Evolutionary conservation across 2,113 vertebrate genomes (phyloP).

Genomic region (Mandrillus leucophaeus): DNA sequence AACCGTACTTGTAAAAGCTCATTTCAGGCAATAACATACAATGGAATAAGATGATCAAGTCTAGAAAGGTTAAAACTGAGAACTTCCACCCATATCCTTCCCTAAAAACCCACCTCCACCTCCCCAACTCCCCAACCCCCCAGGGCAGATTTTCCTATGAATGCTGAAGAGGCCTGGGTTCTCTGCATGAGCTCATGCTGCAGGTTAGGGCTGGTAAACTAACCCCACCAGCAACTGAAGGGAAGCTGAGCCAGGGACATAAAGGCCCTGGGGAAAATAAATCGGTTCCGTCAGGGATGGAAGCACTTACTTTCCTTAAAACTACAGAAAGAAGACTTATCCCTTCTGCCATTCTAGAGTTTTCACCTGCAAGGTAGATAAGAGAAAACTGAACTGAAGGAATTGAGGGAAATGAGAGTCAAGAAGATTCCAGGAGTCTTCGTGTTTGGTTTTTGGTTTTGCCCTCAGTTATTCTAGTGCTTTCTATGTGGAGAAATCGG

Average conservation of each 20-base stretch:
- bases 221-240: rapidly evolving
- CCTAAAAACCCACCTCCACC: background rate
- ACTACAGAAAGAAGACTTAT: background rate
- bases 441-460: background rate
- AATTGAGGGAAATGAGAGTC: background rate
- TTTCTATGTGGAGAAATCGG: background rate
- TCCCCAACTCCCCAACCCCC: no score
- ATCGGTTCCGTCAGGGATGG: background rate
- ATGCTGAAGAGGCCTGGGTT: background rate
- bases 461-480: background rate
- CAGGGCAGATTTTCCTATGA: background rate
- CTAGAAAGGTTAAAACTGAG: constrained; percentile 60
- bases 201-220: background rate
- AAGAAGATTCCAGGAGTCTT: background rate
- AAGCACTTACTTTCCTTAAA: background rate
- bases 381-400: background rate
- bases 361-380: background rate
- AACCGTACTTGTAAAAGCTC: constrained; percentile 57
- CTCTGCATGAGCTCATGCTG: rapidly evolving
- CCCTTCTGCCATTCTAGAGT: background rate
- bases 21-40: constrained; percentile 51
- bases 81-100: constrained; percentile 56
- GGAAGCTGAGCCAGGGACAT: background rate
- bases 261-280: background rate
- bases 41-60: constrained; percentile 21